These are phyloP conservation scores for Dusona sp. DNA, from an alignment of 2,888 invertebrate genomes.

Conservation along the genomic window DNA sequence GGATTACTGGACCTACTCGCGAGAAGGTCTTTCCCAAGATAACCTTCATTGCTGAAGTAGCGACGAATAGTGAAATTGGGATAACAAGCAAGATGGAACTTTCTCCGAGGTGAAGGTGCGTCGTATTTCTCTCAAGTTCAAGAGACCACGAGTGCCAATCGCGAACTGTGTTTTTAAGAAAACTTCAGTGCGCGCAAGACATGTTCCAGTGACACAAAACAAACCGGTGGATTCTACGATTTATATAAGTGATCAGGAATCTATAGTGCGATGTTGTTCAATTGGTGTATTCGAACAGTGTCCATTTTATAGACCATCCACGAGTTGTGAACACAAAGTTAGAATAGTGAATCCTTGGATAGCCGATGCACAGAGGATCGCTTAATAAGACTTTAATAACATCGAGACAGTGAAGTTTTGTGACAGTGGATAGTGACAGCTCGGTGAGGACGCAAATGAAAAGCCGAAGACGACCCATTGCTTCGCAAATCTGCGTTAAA, in stretches of 20 bases:
- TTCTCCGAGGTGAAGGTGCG: constrained; percentile 33
- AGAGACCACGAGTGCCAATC: constrained; percentile 1
- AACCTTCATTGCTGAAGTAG: constrained; percentile 17
- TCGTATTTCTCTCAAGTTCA: background rate
- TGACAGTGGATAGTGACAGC: constrained; percentile 40
- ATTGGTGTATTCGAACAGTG: constrained; percentile 36
- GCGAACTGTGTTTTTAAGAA: constrained; percentile 6
- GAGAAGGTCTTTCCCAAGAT: constrained; percentile 20
- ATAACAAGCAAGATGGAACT: constrained; percentile 38
- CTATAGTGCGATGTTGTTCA: constrained; percentile 11
- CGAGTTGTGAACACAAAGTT: constrained; percentile 13
- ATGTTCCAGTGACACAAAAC: background rate
- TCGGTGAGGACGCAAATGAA: background rate
- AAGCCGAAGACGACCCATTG: background rate
- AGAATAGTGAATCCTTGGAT: constrained; percentile 19
- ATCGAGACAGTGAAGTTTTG: constrained; percentile 49
- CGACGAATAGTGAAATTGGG: constrained; percentile 26
- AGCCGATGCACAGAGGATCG: background rate
- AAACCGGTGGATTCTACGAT: constrained; percentile 28
- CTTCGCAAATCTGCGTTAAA: background rate
- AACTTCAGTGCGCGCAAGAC: background rate
- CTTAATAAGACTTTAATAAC: constrained; percentile 19
- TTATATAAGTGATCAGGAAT: constrained; percentile 39
- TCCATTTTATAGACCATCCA: constrained; percentile 51
- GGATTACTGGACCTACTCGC: constrained; percentile 31